Evolutionary conservation across 2,888 invertebrate genomes (phyloP).

Genomic region (Agonum fuliginosum): DNA sequence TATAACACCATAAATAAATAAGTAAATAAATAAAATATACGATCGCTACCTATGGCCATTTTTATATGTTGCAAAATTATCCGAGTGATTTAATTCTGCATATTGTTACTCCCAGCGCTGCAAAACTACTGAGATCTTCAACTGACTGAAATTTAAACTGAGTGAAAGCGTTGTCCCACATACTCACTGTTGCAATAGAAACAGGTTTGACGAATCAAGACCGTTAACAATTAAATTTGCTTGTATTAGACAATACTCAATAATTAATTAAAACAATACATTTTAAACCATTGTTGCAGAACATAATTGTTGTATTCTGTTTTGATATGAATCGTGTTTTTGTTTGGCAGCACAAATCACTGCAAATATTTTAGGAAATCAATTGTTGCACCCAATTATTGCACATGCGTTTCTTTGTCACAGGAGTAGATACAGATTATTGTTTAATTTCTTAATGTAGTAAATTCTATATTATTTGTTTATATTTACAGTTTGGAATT

Average conservation of each 20-base stretch:
- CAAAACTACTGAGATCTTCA: conserved; percentile 14
- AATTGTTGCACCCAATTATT: conserved; percentile 41
- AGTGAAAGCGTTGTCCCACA: conserved; percentile 24
- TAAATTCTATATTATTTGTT: no score
- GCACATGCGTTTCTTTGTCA: conserved; percentile 26
- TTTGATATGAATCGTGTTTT: no score
- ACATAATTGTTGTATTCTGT: neutral
- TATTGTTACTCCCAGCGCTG: neutral
- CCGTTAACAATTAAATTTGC: neutral
- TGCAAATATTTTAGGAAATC: no score
- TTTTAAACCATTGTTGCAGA: neutral
- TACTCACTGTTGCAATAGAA: conserved; percentile 10
- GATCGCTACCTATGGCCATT: conserved; percentile 1
- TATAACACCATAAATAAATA: conserved; percentile 5
- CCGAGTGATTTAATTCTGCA: no score
- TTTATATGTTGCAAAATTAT: no score
- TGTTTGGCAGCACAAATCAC: no score
- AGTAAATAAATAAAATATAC: no score
- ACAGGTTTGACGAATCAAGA: neutral
- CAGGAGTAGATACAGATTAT: no score
- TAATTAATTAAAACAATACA: conserved; percentile 1
- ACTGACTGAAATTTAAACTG: neutral
- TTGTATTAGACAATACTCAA: neutral
- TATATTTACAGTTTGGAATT: no score
- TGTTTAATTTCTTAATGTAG: no score